These are phyloP conservation scores for Ridgeia piscesae DNA, from an alignment of 1,140 invertebrate species.

Conservation along the genomic window DNA sequence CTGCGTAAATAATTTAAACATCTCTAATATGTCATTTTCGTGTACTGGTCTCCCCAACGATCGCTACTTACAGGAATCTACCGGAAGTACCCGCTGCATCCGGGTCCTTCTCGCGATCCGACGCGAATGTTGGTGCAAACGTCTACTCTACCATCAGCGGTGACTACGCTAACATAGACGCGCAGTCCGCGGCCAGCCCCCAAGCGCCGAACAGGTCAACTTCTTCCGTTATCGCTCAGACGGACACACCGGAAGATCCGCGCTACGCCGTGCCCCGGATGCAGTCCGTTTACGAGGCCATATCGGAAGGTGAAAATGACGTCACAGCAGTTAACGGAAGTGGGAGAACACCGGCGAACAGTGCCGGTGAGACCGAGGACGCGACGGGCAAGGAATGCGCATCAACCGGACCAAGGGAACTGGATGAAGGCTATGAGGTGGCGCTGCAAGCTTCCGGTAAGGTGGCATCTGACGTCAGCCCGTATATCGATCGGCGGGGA, in stretches of 20 bases:
- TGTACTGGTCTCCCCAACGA: background rate
- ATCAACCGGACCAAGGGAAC: background rate
- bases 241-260: background rate
- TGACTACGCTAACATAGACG: background rate
- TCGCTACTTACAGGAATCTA: background rate
- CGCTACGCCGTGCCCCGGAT: background rate
- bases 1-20: too few species aligned
- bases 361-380: background rate
- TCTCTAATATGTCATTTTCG: too few species aligned
- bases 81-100: background rate
- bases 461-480: background rate
- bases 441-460: background rate
- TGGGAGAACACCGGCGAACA: background rate
- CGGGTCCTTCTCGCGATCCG: background rate
- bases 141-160: background rate
- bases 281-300: background rate
- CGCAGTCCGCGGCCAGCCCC: background rate
- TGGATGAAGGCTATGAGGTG: background rate
- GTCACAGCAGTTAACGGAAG: background rate
- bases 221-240: background rate
- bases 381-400: background rate
- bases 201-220: background rate
- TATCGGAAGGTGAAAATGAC: background rate
- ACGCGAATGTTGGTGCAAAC: background rate
- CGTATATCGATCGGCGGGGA: background rate